Evolutionary conservation across 2,888 invertebrate species (phyloP), one percentile per base, ranked within the genome.

Genomic region (Amphipyra berbera): DNA sequence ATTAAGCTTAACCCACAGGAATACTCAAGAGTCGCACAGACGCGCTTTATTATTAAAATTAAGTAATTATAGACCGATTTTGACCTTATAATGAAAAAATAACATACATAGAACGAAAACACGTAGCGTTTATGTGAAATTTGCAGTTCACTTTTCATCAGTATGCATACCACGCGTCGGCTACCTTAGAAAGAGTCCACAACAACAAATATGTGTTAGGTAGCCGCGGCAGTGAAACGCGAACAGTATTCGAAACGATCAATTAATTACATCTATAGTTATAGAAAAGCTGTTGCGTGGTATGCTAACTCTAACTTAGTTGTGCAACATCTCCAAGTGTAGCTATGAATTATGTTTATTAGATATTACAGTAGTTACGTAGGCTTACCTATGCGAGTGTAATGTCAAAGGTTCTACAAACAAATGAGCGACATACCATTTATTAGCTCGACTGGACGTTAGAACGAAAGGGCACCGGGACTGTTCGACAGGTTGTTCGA

Each of bases 121-220:
- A 54, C 41, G 42, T 54, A 60, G 62, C 12, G 41, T 53, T 48
- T 83, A 83, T 85, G 89, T 88, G 89, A 89, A 89, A 90, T 88
- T 89, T 73, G 83, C 81, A 76, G 82, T 78, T 76, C 73, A 78
- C 74, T 82, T 82, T 77, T 85, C 79, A 79, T 85, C 79, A 79
- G 85, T 86, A 90, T 90, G 88, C 90, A 86, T 84, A 74, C 84
- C 88, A 82, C 87, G 84, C 79, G 48, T 66, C 70, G 63, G 63
- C 78, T 78, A 76, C 84, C 83, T 82, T 83, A 86, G 82, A 86
- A 83, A 81, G 84, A 84, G 73, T 76, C 74, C 79, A 81, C 81
- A 78, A 79, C 79, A 75, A 81, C 78, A 82, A 79, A 73, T n/a
- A n/a, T 68, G 81, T 78, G 81, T 79, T 81, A 83, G 82, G 85